Evolutionary conservation across 2,113 vertebrate genomes (phyloP).

Genomic region (Nymphicus hollandicus): DNA sequence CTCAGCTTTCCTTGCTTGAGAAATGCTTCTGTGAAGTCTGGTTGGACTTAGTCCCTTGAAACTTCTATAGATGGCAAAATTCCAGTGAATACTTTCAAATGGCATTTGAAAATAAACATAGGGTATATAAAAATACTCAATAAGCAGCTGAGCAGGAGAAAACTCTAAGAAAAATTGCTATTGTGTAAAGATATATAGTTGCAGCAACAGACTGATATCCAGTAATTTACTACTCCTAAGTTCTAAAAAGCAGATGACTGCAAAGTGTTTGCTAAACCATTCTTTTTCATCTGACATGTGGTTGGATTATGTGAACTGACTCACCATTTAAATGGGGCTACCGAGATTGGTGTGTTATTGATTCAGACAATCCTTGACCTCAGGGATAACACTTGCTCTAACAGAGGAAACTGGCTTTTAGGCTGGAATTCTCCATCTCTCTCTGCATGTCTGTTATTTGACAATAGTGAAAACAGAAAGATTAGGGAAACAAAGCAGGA

Average conservation of each 20-base stretch:
- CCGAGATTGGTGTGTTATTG: slow-evolving; percentile 53
- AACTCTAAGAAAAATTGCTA: slow-evolving; percentile 25
- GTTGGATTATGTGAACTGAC: slow-evolving; percentile 62
- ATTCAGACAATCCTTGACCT: slow-evolving; percentile 68
- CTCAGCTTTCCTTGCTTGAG: slow-evolving; percentile 24
- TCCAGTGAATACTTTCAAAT: slow-evolving; percentile 60
- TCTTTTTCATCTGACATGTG: slow-evolving; percentile 54
- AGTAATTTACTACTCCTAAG: slow-evolving; percentile 59
- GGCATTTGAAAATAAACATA: slow-evolving; percentile 67
- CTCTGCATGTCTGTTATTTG: slow-evolving; percentile 44
- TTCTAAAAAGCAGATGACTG: slow-evolving; percentile 50
- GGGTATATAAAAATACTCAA: slow-evolving; percentile 59
- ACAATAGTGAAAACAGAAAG: slow-evolving; percentile 51
- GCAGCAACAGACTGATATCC: slow-evolving; percentile 16
- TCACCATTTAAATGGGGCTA: slow-evolving; percentile 61
- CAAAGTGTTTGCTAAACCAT: slow-evolving; percentile 54
- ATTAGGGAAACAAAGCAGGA: slow-evolving; percentile 30
- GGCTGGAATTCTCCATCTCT: slow-evolving; percentile 5
- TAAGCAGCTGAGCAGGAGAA: slow-evolving; percentile 43
- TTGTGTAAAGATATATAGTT: slow-evolving; percentile 42
- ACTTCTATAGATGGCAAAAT: slow-evolving; percentile 43
- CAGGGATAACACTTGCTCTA: slow-evolving; percentile 25
- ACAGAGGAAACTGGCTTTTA: slow-evolving; percentile 46
- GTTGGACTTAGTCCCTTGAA: slow-evolving; percentile 49
- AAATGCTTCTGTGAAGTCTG: slow-evolving; percentile 50